Evolutionary conservation across 2,888 invertebrate genomes (phyloP), one percentile per base, ranked within the genome.

Genomic region (Phengaris alcon): DNA sequence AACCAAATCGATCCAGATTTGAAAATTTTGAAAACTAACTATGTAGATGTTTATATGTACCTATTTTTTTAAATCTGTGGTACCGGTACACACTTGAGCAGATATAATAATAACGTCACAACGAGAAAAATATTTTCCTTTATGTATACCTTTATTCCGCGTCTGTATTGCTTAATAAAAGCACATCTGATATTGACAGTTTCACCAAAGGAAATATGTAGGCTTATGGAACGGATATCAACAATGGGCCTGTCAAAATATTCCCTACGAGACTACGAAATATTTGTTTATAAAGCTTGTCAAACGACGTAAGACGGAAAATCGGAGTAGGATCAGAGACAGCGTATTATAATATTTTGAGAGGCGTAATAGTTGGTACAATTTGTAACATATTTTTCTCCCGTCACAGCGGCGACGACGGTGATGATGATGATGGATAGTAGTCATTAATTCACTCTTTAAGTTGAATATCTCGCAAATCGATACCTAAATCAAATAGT

Each of bases 231-330:
- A 76, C 15, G 64, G n/a, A 75, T 75, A 78, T 78, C 78, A 75
- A 77, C 76, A 76, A 76, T 76, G 75, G 76, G 74, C 74, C 74
- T 76, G 75, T 78, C 78, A 78, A 73, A 74, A 76, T 76, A 77
- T 76, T 78, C 78, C 76, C 74, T 55, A 35, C 35, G 76, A 74
- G 76, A 75, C 76, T 75, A 76, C 76, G 75, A 79, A 78, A 79
- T 78, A 79, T 79, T 79, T 79, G 79, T 76, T 77, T 78, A 76
- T 79, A 75, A 78, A 78, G 76, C 76, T 75, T 78, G 79, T 77
- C 79, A 77, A 74, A 64, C 76, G 64, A 51, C 68, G 72, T 68
- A 76, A 78, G 78, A 76, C 75, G 77, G 77, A 76, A 76, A 75
- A 75, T 76, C 55, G 76, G 59, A 51, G 35, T 54, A 46, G 55